Conservation (phyloP, 1,140 invertebrate genomes). For the Drosophila elegans region DNA sequence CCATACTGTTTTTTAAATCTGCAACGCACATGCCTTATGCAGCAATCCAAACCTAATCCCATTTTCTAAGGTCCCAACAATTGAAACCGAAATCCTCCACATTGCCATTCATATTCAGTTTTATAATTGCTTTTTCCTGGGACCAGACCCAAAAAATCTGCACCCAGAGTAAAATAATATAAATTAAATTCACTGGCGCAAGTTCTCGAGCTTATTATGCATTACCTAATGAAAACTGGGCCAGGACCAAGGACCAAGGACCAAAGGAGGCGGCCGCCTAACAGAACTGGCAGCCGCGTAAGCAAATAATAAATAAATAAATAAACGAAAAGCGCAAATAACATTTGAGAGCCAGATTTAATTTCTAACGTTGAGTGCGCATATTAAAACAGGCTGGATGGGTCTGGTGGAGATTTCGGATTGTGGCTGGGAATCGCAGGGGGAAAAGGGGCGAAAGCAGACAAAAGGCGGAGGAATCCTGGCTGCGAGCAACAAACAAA, state of each 20-base stretch:
- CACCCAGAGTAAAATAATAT: constrained; percentile 47
- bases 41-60: neutral
- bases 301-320: constrained; percentile 83
- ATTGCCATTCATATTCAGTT: constrained; percentile 22
- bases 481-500: constrained; percentile 70
- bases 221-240: constrained; percentile 82
- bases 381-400: constrained; percentile 70
- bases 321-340: constrained; percentile 83
- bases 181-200: constrained; percentile 67
- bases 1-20: too few species aligned
- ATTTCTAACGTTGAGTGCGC: constrained; percentile 83
- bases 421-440: constrained; percentile 30
- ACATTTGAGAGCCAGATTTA: constrained; percentile 83
- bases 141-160: constrained; percentile 8
- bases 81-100: neutral
- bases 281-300: constrained; percentile 51
- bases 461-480: constrained; percentile 34
- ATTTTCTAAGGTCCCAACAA: constrained; percentile 1
- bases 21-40: neutral
- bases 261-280: neutral
- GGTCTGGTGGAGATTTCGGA: constrained; percentile 1
- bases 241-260: constrained; percentile 16
- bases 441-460: constrained; percentile 10
- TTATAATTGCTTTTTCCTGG: constrained; percentile 43
- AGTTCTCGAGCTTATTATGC: constrained; percentile 67